Base-by-base conservation (phyloP, 2,888 invertebrate genomes). In the Stenolophus ochropezus region DNA sequence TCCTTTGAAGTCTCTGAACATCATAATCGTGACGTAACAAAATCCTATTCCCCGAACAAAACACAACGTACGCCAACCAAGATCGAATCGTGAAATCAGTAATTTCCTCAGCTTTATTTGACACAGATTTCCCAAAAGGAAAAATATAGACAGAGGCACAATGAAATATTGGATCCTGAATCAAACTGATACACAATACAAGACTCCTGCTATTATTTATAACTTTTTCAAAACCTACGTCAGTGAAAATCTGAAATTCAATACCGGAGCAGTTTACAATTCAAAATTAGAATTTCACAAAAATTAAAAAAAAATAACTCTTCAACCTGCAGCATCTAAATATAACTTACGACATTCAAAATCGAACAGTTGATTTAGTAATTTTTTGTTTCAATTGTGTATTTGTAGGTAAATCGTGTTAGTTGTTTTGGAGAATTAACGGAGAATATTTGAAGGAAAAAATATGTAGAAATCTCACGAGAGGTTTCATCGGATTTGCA, bases 41-140 rank as follows among this genome's bases (percentile, higher is more conserved):
- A 74, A 74, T 74, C 25, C 51, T 51, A 75, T 25, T 51, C 53
- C 65, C 6, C 25, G 61, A 61, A 61, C 61, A 69, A 69, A 18
- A 69, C 69, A 65, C 23, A 5, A 11, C 20, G 58, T 5, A 20
- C 33, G 69, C 69, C 18, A 69, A 42, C 16, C 33, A 20, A 0
- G 14, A 18, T 42, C 69, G 69, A 42, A 42, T 14, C 47, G 16
- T 25, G 16, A 53, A 53, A 75, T 75, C 74, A 53, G 74, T 75
- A 53, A 75, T 75, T 75, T 75, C 74, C 74, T 75, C 53, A 21
- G 18, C 74, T 51, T 75, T 75, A 75, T 75, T 75, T 75, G 74
- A 25, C 61, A 61, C n/a, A 61, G 61, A 61, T 61, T 25, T 61
- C 61, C n/a, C 25, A 14, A 25, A 23, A 75, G 53, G 51, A 53